Evolutionary conservation across 2,113 vertebrate species (phyloP).

Genomic region (Prunella fulvescens): DNA sequence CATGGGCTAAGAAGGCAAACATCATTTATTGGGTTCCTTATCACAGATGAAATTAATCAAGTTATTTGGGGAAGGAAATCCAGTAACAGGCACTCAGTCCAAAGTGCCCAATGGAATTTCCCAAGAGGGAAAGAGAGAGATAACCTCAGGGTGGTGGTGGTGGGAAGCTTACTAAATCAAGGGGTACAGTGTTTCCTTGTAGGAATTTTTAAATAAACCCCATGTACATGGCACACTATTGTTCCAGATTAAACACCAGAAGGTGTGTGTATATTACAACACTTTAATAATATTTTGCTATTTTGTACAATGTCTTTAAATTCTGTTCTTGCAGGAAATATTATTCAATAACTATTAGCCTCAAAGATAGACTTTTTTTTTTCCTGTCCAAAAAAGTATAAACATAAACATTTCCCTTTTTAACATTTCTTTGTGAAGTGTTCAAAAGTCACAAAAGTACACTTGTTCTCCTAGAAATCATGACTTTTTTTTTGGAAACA

Average conservation of each 20-base stretch:
- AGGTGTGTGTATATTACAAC: not conserved
- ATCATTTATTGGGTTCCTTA: not conserved
- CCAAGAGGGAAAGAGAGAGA: not conserved
- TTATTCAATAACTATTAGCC: not conserved
- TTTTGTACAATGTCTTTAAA: not conserved
- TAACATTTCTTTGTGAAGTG: not conserved
- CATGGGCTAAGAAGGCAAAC: not conserved
- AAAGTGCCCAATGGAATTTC: not conserved
- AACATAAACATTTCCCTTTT: not conserved
- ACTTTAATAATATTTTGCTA: not conserved
- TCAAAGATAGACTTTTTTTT: not conserved
- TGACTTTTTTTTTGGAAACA: not conserved
- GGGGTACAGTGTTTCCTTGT: not conserved
- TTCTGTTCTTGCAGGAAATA: not conserved
- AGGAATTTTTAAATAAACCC: not conserved
- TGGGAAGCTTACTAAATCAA: not conserved
- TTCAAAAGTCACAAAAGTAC: not conserved
- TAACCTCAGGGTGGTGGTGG: too few species aligned
- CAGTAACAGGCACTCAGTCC: not conserved
- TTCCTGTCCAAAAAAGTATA: not conserved
- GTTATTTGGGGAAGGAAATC: not conserved
- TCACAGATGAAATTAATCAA: not conserved
- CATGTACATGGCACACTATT: not conserved
- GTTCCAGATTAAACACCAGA: not conserved
- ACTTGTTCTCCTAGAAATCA: not conserved